Evolutionary conservation across 1,140 invertebrate species (phyloP).

Genomic region (Steinernema feltiae): DNA sequence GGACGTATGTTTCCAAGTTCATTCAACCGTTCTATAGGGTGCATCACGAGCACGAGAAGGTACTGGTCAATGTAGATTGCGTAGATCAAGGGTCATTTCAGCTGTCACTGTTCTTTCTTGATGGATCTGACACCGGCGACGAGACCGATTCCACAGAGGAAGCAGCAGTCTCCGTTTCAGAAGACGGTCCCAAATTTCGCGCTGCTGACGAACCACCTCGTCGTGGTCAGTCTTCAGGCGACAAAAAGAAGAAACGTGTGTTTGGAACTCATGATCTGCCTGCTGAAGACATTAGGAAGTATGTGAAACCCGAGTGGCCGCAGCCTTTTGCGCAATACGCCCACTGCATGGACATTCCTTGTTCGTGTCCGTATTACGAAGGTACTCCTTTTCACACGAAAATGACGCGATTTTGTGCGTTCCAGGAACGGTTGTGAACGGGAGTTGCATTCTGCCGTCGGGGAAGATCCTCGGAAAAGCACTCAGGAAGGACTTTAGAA

Average conservation of each 20-base stretch:
- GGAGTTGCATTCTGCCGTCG: background rate
- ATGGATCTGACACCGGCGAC: background rate
- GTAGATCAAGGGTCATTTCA: background rate
- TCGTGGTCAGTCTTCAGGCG: background rate
- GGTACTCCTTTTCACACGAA: background rate
- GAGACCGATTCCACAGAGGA: background rate
- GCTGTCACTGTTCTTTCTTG: background rate
- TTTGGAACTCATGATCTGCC: background rate
- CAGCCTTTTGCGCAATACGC: background rate
- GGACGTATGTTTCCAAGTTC: background rate
- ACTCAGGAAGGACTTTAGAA: slow-evolving; percentile 55
- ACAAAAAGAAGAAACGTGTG: background rate
- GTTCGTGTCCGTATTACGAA: background rate
- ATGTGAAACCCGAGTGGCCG: background rate
- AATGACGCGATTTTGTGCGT: background rate
- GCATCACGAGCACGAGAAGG: background rate
- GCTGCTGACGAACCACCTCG: background rate
- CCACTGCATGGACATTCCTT: background rate
- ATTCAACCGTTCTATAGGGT: background rate
- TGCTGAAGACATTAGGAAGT: background rate
- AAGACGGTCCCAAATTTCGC: background rate
- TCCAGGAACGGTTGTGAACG: background rate
- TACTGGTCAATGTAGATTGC: background rate
- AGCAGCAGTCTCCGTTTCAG: background rate
- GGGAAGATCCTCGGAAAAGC: slow-evolving; percentile 16